Evolutionary conservation across 2,888 invertebrate genomes (phyloP), one percentile per base, ranked within the genome.

Genomic region (Xylota segnis): DNA sequence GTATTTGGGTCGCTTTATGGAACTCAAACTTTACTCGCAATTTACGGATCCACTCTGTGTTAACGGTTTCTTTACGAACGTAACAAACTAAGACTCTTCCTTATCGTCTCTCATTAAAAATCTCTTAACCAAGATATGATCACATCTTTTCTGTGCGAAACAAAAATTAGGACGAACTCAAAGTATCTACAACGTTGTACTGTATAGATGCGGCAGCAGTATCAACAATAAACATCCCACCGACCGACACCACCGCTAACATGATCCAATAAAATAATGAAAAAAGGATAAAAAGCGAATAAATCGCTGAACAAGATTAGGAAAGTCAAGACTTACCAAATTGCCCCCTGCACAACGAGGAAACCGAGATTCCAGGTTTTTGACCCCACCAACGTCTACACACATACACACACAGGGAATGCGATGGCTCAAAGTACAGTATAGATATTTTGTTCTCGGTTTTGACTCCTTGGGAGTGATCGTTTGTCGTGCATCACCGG

Each of bases 401-500:
- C 68, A 16, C 14, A 59, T 54, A 68, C n/a, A 47, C 47, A 40
- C 32, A 37, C 12, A n/a, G n/a, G n/a, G n/a, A n/a, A n/a, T 50
- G 68, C 43, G 23, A 34, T 72, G 68, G 47, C 72, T 72, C 66
- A 72, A 77, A 72, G 61, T 83, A 74, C 76, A 58, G 76, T 47
- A 32, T 75, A n/a, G n/a, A n/a, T n/a, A 58, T 72, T 81, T 82
- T 47, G 65, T 79, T 71, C 65, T 75, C 70, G 40, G 71, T 47
- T 59, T 59, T 82, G 77, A 86, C 86, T 86, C 86, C 82, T 86
- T 82, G 54, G 66, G 81, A 86, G 72, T 86, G 86, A 86, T 86
- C 86, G 86, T 86, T 86, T 81, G 86, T 86, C 86, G 86, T 86
- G 82, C 86, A 81, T 86, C 82, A 86, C 45, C 56, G 77, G 59